Evolutionary conservation across 2,113 vertebrate species (phyloP).

Genomic region (Chelonoidis abingdonii): DNA sequence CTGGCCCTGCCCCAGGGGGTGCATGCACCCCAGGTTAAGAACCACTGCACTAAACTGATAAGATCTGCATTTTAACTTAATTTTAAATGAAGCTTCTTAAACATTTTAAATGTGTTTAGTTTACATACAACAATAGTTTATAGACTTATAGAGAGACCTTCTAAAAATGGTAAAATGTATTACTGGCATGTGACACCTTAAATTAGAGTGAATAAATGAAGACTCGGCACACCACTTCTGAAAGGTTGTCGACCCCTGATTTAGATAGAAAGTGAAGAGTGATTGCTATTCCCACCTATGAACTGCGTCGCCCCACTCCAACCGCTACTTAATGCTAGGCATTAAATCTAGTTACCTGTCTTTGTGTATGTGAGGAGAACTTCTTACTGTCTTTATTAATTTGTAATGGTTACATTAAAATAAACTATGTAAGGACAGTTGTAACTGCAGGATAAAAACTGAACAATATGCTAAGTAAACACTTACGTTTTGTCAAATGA

Average conservation of each 20-base stretch:
- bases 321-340: not conserved
- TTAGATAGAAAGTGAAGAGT: not conserved
- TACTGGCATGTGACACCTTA: too few species aligned
- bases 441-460: not conserved
- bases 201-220: too few species aligned
- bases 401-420: rapidly evolving
- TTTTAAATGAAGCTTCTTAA: too few species aligned
- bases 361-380: not conserved
- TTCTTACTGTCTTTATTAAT: not conserved
- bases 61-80: too few species aligned
- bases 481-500: not conserved
- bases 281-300: not conserved
- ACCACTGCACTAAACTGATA: too few species aligned
- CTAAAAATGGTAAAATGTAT: too few species aligned
- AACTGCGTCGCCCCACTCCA: not conserved
- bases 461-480: not conserved
- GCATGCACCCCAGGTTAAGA: too few species aligned
- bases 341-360: not conserved
- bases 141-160: too few species aligned
- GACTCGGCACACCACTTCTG: too few species aligned
- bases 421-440: not conserved
- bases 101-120: too few species aligned
- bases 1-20: too few species aligned
- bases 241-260: not conserved
- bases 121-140: too few species aligned